A percentile compares a stretch with the other conserved stretches of the same genome.
Conservation (phyloP, 2,113 vertebrate species). For the Cryptomyrus ogoouensis region DNA sequence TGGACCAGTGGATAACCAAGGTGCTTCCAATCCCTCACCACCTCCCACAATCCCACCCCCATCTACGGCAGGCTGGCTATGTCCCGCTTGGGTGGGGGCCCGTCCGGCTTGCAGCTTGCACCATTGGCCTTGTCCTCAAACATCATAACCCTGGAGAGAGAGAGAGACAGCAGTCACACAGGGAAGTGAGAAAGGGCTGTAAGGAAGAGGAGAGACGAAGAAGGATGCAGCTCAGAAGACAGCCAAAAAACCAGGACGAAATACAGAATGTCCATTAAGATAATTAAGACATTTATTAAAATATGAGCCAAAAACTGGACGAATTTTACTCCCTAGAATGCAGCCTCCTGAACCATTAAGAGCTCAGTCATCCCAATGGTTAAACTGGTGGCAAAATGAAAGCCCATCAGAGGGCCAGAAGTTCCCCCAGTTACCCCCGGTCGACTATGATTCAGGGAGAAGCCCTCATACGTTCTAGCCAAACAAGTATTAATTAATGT, state of each 20-base stretch:
- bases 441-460: not conserved
- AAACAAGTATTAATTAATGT: constrained; percentile 21
- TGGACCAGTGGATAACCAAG: constrained; percentile 9
- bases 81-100: constrained; percentile 91
- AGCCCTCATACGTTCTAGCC: constrained; percentile 41
- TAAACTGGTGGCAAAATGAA: not conserved
- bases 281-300: not conserved
- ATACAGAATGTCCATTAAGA: not conserved
- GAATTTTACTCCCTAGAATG: not conserved
- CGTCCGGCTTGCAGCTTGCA: constrained; percentile 62
- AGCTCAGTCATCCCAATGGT: not conserved
- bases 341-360: not conserved
- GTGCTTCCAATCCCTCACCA: constrained; percentile 28
- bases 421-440: not conserved
- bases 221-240: not conserved
- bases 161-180: not conserved
- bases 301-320: not conserved
- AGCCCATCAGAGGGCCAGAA: not conserved
- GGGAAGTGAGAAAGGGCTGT: not conserved
- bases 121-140: constrained; percentile 93
- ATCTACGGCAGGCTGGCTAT: constrained; percentile 86
- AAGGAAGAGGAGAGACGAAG: not conserved
- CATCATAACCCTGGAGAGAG: constrained; percentile 75
- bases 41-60: constrained; percentile 12
- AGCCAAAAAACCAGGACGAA: not conserved